These are phyloP conservation scores for Drosophila biarmipes DNA, from an alignment of 1,140 invertebrate genomes.

Conservation along the genomic window DNA sequence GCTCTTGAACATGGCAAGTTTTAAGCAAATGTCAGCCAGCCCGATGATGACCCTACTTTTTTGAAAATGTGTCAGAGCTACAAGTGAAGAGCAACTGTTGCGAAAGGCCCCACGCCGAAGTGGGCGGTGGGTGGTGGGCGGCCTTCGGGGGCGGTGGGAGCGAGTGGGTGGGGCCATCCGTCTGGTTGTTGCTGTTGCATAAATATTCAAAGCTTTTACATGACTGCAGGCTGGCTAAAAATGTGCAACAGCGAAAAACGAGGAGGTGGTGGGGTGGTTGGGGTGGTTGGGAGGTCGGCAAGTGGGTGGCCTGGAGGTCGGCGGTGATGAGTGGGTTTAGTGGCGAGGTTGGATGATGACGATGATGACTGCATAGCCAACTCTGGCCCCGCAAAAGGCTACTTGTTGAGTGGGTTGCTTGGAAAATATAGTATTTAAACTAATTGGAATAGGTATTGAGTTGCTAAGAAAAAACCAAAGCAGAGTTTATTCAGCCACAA, in stretches of 20 bases:
- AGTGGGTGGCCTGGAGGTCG: constrained; percentile 18
- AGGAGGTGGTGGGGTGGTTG: constrained; percentile 1
- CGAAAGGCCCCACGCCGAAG: constrained; percentile 29
- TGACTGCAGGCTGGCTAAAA: constrained; percentile 80
- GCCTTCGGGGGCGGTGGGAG: not conserved
- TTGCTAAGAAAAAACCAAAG: too few species aligned
- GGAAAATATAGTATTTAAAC: constrained; percentile 6
- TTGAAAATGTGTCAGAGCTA: constrained; percentile 81
- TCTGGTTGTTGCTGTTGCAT: constrained; percentile 59
- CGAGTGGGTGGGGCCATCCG: constrained; percentile 38
- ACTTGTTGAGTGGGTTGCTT: constrained; percentile 58
- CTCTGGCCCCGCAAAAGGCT: constrained; percentile 46
- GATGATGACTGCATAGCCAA: constrained; percentile 60
- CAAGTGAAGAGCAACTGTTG: constrained; percentile 80
- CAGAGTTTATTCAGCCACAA: too few species aligned
- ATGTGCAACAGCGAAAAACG: constrained; percentile 68
- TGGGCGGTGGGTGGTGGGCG: not conserved
- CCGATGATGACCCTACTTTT: constrained; percentile 79
- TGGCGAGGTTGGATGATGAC: constrained; percentile 43
- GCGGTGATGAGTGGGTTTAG: constrained; percentile 44
- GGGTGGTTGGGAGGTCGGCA: not conserved
- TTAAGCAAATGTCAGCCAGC: constrained; percentile 76
- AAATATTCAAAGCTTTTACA: constrained; percentile 82
- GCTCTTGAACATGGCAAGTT: constrained; percentile 57
- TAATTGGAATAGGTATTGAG: not conserved